Percentiles rank a stretch among this genome's conserved stretches.
Evolutionary conservation across 1,140 invertebrate genomes (phyloP).

Genomic region (Psix sp.): DNA sequence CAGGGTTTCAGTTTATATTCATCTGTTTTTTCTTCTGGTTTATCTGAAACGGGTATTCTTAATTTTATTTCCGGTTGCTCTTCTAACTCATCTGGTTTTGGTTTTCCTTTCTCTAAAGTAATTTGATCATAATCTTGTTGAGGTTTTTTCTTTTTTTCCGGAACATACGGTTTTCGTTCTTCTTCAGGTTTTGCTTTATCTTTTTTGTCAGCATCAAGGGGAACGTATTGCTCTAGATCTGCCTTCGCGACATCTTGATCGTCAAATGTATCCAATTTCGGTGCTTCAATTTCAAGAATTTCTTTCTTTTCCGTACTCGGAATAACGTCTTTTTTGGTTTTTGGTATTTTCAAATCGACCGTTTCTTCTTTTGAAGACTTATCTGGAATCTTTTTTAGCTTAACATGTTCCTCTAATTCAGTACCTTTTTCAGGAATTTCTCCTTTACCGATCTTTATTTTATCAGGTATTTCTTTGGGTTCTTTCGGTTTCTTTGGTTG

Average conservation of each 20-base stretch:
- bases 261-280: too few species aligned
- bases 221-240: constrained; percentile 70
- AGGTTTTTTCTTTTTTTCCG: constrained; percentile 76
- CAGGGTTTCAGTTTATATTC: constrained; percentile 78
- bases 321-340: too few species aligned
- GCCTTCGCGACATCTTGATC: too few species aligned
- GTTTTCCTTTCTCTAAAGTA: constrained; percentile 77
- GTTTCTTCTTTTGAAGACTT: constrained; percentile 67
- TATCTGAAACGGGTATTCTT: constrained; percentile 77
- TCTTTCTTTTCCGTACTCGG: too few species aligned
- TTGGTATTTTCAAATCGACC: too few species aligned
- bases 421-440: constrained; percentile 76
- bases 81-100: constrained; percentile 76
- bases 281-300: too few species aligned
- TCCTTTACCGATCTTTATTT: constrained; percentile 75
- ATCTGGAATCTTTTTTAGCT: constrained; percentile 69
- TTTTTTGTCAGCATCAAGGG: constrained; percentile 68
- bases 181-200: constrained; percentile 69
- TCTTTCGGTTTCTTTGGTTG: constrained; percentile 69
- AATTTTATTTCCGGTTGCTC: constrained; percentile 79
- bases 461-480: constrained; percentile 72
- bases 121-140: constrained; percentile 77
- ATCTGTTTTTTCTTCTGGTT: constrained; percentile 77
- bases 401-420: constrained; percentile 73
- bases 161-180: constrained; percentile 70